Evolutionary conservation across 2,113 vertebrate genomes (phyloP).

Genomic region (Hiodon alosoides): DNA sequence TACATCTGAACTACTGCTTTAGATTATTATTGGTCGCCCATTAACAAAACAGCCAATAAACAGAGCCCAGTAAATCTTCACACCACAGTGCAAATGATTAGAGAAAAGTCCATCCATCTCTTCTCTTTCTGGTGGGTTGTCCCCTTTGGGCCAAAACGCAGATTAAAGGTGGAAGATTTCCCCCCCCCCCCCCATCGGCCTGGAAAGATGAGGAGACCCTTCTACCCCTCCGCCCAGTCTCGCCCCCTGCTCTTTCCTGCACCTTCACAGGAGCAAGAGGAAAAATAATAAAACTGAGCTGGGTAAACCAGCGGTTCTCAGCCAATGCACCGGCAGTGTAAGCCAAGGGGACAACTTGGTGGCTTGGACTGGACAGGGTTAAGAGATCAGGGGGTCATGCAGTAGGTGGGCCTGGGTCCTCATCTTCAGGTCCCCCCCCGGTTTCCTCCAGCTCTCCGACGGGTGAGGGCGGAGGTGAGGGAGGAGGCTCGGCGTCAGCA

Average conservation of each 20-base stretch:
- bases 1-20: not conserved
- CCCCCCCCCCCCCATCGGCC: not conserved
- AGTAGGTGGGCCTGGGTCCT: constrained; percentile 46
- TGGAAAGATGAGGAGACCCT: too few species aligned
- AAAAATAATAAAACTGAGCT: not conserved
- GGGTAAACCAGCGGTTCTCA: not conserved
- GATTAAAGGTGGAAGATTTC: not conserved
- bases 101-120: not conserved
- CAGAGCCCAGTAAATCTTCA: not conserved
- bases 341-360: not conserved
- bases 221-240: too few species aligned
- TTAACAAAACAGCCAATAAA: not conserved
- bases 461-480: constrained; percentile 11
- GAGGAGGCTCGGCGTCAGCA: constrained; percentile 34
- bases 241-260: not conserved
- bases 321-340: too few species aligned
- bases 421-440: constrained; percentile 41
- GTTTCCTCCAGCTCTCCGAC: constrained; percentile 38
- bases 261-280: not conserved
- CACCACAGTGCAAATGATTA: not conserved
- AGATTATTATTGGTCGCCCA: not conserved
- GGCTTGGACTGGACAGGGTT: constrained; percentile 7
- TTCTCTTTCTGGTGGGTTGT: not conserved
- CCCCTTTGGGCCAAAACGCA: not conserved
- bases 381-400: constrained; percentile 40